These are phyloP conservation scores for Cacoxenus indagator DNA, from an alignment of 2,888 invertebrate genomes.

Conservation along the genomic window DNA sequence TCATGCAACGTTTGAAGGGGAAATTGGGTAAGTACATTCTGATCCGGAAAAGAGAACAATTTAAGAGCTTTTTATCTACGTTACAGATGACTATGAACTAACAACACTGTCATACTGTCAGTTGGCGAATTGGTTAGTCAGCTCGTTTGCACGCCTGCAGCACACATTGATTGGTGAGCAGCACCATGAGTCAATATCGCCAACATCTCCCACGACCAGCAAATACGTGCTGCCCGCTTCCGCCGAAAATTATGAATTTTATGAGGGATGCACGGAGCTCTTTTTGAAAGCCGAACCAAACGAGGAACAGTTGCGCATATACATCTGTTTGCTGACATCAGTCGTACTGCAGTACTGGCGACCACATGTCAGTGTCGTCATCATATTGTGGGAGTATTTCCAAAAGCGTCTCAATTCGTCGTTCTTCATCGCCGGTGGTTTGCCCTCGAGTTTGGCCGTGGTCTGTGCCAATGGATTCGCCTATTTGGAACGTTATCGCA, in stretches of 20 bases:
- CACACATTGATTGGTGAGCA: neutral
- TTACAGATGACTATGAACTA: neutral
- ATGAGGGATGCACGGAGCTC: conserved; percentile 71
- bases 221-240: conserved; percentile 35
- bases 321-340: conserved; percentile 70
- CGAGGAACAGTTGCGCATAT: conserved; percentile 72
- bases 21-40: conserved; percentile 41
- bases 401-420: conserved; percentile 74
- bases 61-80: neutral
- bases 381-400: conserved; percentile 75
- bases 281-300: conserved; percentile 71
- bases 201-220: conserved; percentile 35
- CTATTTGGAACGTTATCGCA: conserved; percentile 68
- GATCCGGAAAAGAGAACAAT: conserved; percentile 30
- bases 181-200: conserved; percentile 33
- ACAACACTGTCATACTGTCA: conserved; percentile 48
- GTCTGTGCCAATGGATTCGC: conserved; percentile 59
- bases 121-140: conserved; percentile 71
- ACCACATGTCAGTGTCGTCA: conserved; percentile 69
- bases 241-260: conserved; percentile 69
- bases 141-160: conserved; percentile 71
- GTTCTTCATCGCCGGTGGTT: conserved; percentile 72
- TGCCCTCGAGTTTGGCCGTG: conserved; percentile 71
- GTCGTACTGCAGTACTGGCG: conserved; percentile 72
- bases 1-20: conserved; percentile 57